Evolutionary conservation across 2,888 invertebrate species (phyloP).

Genomic region (Abrostola tripartita): DNA sequence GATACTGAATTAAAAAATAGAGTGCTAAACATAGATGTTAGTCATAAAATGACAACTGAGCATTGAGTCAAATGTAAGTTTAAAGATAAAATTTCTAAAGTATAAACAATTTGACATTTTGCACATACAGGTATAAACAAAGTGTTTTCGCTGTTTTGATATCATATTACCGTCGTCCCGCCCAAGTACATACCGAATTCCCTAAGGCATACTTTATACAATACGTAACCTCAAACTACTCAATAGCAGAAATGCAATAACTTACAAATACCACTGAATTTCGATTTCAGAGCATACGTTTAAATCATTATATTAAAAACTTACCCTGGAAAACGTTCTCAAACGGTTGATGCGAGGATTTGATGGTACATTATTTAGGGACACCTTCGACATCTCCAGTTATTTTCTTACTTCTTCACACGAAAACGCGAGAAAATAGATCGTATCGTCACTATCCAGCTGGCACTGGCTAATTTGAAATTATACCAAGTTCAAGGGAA

Average conservation of each 20-base stretch:
- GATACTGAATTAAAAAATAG: no score
- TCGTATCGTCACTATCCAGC: conserved; percentile 68
- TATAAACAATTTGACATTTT: neutral
- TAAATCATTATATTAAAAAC: conserved; percentile 56
- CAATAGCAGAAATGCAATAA: conserved; percentile 50
- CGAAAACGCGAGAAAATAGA: conserved; percentile 70
- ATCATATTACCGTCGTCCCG: conserved; percentile 18
- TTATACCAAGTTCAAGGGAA: conserved; percentile 70
- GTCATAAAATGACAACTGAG: conserved; percentile 16
- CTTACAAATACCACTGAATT: conserved; percentile 53
- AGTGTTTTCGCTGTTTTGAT: conserved; percentile 1
- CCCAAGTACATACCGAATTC: conserved; percentile 12
- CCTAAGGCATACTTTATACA: conserved; percentile 20
- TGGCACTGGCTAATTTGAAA: conserved; percentile 67
- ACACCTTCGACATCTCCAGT: conserved; percentile 83
- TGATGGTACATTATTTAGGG: conserved; percentile 84
- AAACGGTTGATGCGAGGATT: conserved; percentile 83
- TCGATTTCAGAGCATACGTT: conserved; percentile 31
- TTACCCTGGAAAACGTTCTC: conserved; percentile 85
- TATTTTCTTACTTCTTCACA: conserved; percentile 57
- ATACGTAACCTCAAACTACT: conserved; percentile 64
- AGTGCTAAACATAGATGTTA: neutral
- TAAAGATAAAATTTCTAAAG: neutral
- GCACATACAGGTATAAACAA: neutral
- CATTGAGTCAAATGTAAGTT: conserved; percentile 8